These are phyloP conservation scores for Saturnia japonica DNA, from an alignment of 2,888 invertebrate genomes.

Conservation along the genomic window DNA sequence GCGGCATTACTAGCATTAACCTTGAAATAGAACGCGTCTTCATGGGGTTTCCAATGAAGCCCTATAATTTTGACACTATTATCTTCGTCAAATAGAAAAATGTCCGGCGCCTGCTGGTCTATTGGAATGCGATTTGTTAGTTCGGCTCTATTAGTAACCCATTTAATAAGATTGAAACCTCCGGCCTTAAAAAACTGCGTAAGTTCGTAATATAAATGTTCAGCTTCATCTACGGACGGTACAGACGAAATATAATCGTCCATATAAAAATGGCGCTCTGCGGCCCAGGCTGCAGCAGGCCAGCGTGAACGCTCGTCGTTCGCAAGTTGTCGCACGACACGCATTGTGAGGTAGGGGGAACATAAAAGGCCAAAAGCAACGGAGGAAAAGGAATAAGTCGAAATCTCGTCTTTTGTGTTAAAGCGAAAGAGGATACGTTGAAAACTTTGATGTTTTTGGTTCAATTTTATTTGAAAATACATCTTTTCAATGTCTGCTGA, in stretches of 20 bases:
- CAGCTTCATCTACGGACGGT: not conserved
- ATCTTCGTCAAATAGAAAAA: not conserved
- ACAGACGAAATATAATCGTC: conserved; percentile 1
- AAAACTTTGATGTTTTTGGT: not conserved
- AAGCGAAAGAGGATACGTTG: not conserved
- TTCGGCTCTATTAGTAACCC: conserved; percentile 2
- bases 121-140: not conserved
- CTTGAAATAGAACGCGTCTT: not conserved
- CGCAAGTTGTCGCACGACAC: not conserved
- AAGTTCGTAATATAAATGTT: not conserved
- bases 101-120: not conserved
- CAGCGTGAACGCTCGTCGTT: no score
- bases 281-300: no score
- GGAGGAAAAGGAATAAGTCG: not conserved
- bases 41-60: not conserved
- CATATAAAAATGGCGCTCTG: no score
- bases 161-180: not conserved
- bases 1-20: not conserved
- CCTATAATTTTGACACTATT: not conserved
- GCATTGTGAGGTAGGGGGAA: not conserved
- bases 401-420: no score
- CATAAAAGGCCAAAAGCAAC: not conserved
- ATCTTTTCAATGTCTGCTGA: not conserved
- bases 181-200: not conserved
- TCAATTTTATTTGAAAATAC: not conserved